These are phyloP conservation scores for Varecia variegata DNA, from an alignment of 2,797 vertebrate genomes.

Conservation along the genomic window DNA sequence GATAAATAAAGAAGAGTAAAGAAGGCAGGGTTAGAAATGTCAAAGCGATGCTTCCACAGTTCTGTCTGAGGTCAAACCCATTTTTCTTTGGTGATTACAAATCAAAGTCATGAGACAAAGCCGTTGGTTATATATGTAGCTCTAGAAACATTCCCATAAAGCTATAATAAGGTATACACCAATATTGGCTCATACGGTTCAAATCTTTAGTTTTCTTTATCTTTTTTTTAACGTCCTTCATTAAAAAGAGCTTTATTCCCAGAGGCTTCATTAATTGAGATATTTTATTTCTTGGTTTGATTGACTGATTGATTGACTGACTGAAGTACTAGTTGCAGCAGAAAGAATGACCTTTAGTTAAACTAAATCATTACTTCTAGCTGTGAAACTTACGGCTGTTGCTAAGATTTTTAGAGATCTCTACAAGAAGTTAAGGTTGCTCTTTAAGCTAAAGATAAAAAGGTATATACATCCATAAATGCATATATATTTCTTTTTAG, in stretches of 20 bases:
- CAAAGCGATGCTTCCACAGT: background rate
- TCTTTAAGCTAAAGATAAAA: background rate
- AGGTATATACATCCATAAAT: background rate
- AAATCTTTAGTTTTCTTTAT: background rate
- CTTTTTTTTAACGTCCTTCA: background rate
- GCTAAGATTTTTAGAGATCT: background rate
- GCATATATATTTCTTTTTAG: background rate
- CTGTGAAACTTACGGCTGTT: constrained; percentile 2
- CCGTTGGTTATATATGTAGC: background rate
- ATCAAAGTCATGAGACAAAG: background rate
- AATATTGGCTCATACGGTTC: background rate
- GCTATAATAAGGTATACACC: background rate
- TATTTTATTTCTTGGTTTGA: constrained; percentile 23
- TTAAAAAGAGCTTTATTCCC: constrained; percentile 46
- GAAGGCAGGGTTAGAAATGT: background rate
- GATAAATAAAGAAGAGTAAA: background rate
- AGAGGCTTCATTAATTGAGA: background rate
- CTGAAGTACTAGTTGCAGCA: background rate
- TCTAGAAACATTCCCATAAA: background rate
- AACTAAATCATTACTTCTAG: background rate
- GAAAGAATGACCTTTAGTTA: constrained; percentile 37
- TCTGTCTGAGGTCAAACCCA: background rate
- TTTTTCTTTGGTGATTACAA: background rate
- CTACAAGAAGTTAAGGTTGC: background rate
- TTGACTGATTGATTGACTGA: constrained; percentile 8